These are phyloP conservation scores for Pseudocheirus occidentalis DNA, from an alignment of 2,797 vertebrate species.

Conservation along the genomic window DNA sequence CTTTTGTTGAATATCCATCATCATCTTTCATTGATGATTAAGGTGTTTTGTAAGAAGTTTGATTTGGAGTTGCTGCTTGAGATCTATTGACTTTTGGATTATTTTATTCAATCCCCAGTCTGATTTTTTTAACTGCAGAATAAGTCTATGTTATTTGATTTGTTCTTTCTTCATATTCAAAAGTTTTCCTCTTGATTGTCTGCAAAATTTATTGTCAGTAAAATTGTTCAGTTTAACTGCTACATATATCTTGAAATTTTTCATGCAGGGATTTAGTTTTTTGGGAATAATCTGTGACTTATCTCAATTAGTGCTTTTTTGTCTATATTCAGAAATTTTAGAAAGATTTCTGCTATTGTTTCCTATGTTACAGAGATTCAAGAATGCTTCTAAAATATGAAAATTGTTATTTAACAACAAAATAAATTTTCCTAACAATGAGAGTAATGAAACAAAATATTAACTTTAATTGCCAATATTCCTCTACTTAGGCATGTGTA, in stretches of 20 bases:
- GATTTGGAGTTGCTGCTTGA: not conserved
- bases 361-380: not conserved
- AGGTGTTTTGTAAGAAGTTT: not conserved
- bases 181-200: not conserved
- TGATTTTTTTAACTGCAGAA: not conserved
- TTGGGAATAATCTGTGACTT: not conserved
- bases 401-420: constrained; percentile 14
- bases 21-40: not conserved
- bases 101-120: not conserved
- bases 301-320: not conserved
- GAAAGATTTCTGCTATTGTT: not conserved
- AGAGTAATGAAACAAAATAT: not conserved
- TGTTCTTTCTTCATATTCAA: not conserved
- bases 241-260: not conserved
- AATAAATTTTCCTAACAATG: not conserved
- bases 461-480: not conserved
- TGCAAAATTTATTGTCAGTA: not conserved
- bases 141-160: not conserved
- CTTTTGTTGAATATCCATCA: not conserved
- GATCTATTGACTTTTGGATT: not conserved
- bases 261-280: not conserved
- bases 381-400: constrained; percentile 42
- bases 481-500: not conserved
- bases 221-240: not conserved
- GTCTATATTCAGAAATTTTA: not conserved